Evolutionary conservation across 2,113 vertebrate species (phyloP).

Genomic region (Eidolon helvum): DNA sequence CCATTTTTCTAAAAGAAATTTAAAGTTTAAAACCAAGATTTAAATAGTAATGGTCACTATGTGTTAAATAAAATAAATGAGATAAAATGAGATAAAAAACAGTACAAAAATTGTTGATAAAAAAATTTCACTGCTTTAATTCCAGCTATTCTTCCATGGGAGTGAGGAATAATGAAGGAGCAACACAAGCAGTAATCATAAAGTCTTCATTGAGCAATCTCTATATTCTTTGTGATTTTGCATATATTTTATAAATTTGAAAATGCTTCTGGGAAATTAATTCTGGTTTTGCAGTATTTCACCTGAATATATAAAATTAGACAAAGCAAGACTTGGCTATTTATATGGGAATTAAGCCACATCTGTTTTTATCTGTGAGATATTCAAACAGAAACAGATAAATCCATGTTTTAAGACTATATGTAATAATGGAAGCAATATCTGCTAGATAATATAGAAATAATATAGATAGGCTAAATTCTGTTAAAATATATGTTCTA

Average conservation of each 20-base stretch:
- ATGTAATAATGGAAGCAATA: neutral
- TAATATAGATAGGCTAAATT: neutral
- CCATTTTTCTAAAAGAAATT: neutral
- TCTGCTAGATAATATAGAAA: neutral
- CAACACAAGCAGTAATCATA: neutral
- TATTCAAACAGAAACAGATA: neutral
- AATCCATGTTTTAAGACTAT: neutral
- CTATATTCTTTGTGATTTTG: neutral
- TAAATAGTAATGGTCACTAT: neutral
- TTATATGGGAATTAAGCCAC: neutral
- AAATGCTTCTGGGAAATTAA: neutral
- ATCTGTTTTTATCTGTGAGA: neutral
- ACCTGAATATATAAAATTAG: conserved; percentile 19
- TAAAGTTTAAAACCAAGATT: neutral
- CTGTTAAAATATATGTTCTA: neutral
- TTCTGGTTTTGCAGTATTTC: neutral
- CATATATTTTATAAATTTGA: neutral
- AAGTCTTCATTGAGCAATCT: neutral
- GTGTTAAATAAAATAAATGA: neutral
- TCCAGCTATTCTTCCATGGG: neutral
- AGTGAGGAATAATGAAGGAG: neutral
- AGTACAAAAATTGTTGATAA: neutral
- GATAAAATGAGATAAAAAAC: neutral
- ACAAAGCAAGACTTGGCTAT: neutral
- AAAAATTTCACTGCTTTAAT: neutral